Evolutionary conservation across 1,140 invertebrate genomes (phyloP), one percentile per base, ranked within the genome.

Genomic region (Drosophila bocqueti): DNA sequence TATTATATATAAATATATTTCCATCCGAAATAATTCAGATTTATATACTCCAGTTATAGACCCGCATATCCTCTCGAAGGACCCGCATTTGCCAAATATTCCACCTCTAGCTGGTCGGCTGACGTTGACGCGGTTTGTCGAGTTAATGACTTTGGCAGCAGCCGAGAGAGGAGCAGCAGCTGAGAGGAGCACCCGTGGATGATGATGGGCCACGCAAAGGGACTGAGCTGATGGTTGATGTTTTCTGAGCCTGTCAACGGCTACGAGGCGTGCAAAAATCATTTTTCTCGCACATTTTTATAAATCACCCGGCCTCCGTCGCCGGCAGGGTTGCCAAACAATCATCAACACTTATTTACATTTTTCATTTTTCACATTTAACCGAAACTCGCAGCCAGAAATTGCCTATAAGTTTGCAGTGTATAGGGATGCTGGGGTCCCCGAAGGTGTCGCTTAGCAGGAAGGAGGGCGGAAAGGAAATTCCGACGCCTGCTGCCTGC

Each of bases 131-230:
- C 81, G 84, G 84, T 87, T 87, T 87, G 83, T 84, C 80, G 85
- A 89, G 84, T 89, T 89, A 90, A 89, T 90, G 84, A 89, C 84
- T 84, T 79, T 73, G 78, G 54, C 84, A 89, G 49, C 85, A 89
- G 84, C 69, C 72, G 46, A 16, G 84, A n/a, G 36, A 65, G 62
- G 29, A 36, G 45, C 54, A 36, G 50, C 50, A 54, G 50, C n/a
- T 36, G 52, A 24, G 54, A 55, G 66, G 68, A 77, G 59, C 76
- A 58, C 63, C 75, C 71, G 18, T 45, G 47, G 34, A 52, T 40
- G 60, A 72, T 62, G 55, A 64, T 54, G 54, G 67, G 31, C 36
- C 31, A 46, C 42, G 67, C 29, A 4, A 43, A 42, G 46, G 34
- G 31, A 31, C 54, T 65, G 46, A 40, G 21, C 49, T 38, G 57